phyloP scores from a whole-genome alignment of 2,113 vertebrate species.

The Corapipo altera region DNA sequence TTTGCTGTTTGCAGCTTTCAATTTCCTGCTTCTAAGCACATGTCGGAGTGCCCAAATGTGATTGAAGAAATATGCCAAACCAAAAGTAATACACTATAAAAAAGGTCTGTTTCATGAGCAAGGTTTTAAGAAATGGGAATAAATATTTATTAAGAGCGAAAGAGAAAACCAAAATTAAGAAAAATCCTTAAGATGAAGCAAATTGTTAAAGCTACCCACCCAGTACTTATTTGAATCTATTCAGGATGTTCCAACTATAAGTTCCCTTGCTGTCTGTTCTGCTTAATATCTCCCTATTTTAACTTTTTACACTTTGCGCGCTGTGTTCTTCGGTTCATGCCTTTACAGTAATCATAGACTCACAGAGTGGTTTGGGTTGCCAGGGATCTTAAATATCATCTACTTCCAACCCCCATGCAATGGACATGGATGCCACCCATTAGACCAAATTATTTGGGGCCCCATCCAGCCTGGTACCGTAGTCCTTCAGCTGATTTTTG shows the following conservation, averaged over 20 bases:
- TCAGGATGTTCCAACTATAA: not conserved
- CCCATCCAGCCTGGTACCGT: not conserved
- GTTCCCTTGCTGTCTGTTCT: not conserved
- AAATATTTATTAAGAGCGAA: not conserved
- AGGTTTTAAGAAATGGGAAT: not conserved
- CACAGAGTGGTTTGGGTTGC: not conserved
- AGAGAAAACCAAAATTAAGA: not conserved
- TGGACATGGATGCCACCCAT: not conserved
- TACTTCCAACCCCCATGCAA: accelerated
- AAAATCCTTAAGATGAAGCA: not conserved
- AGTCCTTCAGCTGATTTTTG: not conserved
- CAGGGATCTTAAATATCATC: not conserved
- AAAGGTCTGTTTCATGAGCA: not conserved
- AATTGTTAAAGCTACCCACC: not conserved
- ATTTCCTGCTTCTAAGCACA: not conserved
- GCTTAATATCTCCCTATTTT: not conserved
- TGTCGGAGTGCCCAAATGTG: not conserved
- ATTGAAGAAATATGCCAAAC: not conserved
- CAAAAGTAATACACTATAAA: not conserved
- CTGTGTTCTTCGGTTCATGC: not conserved
- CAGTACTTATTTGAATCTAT: not conserved
- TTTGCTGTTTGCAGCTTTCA: not conserved
- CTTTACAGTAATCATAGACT: not conserved
- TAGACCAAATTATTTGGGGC: not conserved
- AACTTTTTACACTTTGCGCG: not conserved